These are phyloP conservation scores for Dolichoris vasculosae DNA, from an alignment of 1,140 invertebrate genomes.

Conservation along the genomic window DNA sequence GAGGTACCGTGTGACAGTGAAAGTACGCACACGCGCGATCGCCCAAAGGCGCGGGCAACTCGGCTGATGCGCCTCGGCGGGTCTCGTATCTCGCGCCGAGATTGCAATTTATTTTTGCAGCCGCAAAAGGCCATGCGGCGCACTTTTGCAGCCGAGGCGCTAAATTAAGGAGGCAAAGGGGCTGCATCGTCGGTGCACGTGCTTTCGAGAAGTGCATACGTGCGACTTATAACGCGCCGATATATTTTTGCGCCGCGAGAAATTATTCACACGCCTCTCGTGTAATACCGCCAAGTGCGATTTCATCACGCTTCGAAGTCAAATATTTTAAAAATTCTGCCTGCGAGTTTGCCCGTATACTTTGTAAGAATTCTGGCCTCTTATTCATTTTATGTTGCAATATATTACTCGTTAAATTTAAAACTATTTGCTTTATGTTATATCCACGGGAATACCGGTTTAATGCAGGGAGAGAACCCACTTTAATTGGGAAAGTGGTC, in stretches of 20 bases:
- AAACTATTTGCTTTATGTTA: neutral
- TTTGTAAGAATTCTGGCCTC: neutral
- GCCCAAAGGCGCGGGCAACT: slow-evolving; percentile 33
- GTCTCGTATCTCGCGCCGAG: slow-evolving; percentile 18
- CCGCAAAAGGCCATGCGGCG: slow-evolving; percentile 17
- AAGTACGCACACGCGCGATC: slow-evolving; percentile 57
- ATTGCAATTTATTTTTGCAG: slow-evolving; percentile 37
- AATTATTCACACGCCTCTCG: neutral
- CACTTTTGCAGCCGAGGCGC: slow-evolving; percentile 1
- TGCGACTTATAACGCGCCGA: neutral
- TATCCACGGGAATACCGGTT: neutral
- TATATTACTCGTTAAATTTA: neutral
- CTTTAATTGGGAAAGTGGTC: neutral
- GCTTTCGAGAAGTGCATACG: neutral
- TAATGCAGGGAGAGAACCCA: neutral
- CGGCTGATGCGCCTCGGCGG: slow-evolving; percentile 42
- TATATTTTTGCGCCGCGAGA: neutral
- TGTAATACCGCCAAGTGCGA: neutral
- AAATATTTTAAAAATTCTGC: neutral
- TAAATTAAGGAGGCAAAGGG: slow-evolving; percentile 22
- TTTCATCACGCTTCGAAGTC: neutral
- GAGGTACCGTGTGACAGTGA: slow-evolving; percentile 57
- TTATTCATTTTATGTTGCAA: neutral
- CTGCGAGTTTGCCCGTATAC: neutral
- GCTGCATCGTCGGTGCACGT: neutral